phyloP scores from a whole-genome alignment of 2,797 vertebrate genomes.

The Coregonus suidteri region DNA sequence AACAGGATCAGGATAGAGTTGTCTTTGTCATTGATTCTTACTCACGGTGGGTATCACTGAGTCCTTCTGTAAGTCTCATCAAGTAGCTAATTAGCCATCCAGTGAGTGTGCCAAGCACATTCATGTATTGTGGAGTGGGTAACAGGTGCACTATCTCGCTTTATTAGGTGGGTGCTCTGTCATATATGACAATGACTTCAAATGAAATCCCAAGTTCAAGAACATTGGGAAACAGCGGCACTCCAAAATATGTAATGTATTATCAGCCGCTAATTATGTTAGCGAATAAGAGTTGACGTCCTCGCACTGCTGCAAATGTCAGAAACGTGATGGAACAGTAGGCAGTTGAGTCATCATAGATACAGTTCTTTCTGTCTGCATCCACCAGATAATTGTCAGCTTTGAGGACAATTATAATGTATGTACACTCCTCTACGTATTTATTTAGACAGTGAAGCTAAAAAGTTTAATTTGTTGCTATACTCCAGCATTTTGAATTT shows the following conservation, averaged over 20 bases:
- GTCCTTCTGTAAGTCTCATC: conserved; percentile 32
- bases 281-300: conserved; percentile 46
- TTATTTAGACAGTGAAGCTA: too few species aligned
- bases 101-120: conserved; percentile 46
- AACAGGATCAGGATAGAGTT: conserved; percentile 16
- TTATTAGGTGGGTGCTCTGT: too few species aligned
- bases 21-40: conserved; percentile 14
- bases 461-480: too few species aligned
- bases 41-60: background rate
- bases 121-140: conserved; percentile 42
- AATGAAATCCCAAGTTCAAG: too few species aligned
- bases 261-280: conserved; percentile 52
- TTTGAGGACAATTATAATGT: background rate
- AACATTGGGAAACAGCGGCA: too few species aligned
- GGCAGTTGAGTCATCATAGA: conserved; percentile 25
- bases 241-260: conserved; percentile 37
- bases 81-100: conserved; percentile 58
- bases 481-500: too few species aligned
- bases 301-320: conserved; percentile 48
- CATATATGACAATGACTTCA: too few species aligned
- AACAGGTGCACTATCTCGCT: too few species aligned
- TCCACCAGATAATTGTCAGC: background rate
- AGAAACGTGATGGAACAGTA: conserved; percentile 26
- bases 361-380: background rate
- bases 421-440: background rate